Conservation (phyloP, 2,888 invertebrate genomes). For the Leistus spinibarbis region DNA sequence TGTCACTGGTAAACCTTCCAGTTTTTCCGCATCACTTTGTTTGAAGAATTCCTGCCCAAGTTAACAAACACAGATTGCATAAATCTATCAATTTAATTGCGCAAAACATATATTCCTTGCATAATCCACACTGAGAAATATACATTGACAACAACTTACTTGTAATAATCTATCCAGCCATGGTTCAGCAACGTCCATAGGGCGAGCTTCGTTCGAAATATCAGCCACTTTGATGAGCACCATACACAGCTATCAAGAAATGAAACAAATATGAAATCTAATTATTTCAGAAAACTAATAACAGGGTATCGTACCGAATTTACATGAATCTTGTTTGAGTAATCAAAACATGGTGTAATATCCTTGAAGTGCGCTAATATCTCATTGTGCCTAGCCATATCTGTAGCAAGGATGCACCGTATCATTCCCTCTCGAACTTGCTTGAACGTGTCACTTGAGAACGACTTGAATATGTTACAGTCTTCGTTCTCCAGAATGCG, state of each 20-base stretch:
- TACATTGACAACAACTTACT: slow-evolving; percentile 49
- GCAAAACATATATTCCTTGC: neutral
- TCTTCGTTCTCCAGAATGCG: slow-evolving; percentile 78
- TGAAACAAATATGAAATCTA: neutral
- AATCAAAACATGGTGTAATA: slow-evolving; percentile 69
- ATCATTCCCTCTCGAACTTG: slow-evolving; percentile 79
- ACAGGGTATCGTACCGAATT: slow-evolving; percentile 72
- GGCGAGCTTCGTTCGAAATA: slow-evolving; percentile 82
- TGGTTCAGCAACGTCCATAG: slow-evolving; percentile 82
- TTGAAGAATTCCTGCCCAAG: slow-evolving; percentile 70
- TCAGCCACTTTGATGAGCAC: slow-evolving; percentile 84
- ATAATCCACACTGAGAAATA: slow-evolving; percentile 1
- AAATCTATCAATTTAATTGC: neutral
- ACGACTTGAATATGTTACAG: slow-evolving; percentile 78
- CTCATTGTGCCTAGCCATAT: slow-evolving; percentile 81
- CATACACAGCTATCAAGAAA: slow-evolving; percentile 67
- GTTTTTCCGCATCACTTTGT: slow-evolving; percentile 80
- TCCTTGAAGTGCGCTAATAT: slow-evolving; percentile 75
- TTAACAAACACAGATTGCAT: slow-evolving; percentile 1
- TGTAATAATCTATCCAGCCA: slow-evolving; percentile 78
- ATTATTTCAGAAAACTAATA: too few relatives aligned
- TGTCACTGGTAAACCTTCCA: slow-evolving; percentile 81
- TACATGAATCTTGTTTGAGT: slow-evolving; percentile 69
- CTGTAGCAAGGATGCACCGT: slow-evolving; percentile 76
- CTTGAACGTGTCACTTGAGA: slow-evolving; percentile 66